phyloP scores from a whole-genome alignment of 2,113 vertebrate genomes.

The Hystrix cristata region DNA sequence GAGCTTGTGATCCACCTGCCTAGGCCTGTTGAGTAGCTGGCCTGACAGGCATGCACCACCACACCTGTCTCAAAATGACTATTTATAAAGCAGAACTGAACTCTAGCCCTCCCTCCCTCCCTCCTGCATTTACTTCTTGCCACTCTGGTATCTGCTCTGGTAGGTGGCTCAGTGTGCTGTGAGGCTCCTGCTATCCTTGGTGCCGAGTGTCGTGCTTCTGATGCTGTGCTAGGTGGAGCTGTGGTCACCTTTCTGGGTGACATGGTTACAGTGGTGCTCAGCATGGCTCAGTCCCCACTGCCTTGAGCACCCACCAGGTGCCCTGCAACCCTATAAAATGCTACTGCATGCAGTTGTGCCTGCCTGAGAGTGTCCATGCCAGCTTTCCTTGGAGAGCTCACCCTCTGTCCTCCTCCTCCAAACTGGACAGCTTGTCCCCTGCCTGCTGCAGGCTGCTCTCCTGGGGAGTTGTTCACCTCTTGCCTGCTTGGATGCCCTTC shows the following conservation, averaged over 20 bases:
- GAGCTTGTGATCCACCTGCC: not conserved
- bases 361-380: not conserved
- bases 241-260: not conserved
- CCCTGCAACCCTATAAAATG: no score
- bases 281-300: not conserved
- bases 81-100: not conserved
- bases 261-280: not conserved
- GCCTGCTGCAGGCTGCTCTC: not conserved
- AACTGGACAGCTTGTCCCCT: not conserved
- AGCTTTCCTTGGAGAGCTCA: not conserved
- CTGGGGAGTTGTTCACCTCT: fast-evolving
- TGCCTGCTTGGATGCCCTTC: not conserved
- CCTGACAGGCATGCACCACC: not conserved
- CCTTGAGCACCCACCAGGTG: not conserved
- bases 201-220: not conserved
- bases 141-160: not conserved
- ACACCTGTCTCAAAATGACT: not conserved
- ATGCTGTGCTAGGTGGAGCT: not conserved
- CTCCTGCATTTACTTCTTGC: not conserved
- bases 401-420: not conserved
- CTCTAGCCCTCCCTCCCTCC: not conserved
- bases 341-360: not conserved
- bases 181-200: not conserved
- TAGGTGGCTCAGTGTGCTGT: not conserved
- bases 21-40: not conserved